A percentile compares a stretch with the other conserved stretches of the same genome.
phyloP scores from a whole-genome alignment of 1,140 invertebrate genomes.

The Riptortus pedestris region DNA sequence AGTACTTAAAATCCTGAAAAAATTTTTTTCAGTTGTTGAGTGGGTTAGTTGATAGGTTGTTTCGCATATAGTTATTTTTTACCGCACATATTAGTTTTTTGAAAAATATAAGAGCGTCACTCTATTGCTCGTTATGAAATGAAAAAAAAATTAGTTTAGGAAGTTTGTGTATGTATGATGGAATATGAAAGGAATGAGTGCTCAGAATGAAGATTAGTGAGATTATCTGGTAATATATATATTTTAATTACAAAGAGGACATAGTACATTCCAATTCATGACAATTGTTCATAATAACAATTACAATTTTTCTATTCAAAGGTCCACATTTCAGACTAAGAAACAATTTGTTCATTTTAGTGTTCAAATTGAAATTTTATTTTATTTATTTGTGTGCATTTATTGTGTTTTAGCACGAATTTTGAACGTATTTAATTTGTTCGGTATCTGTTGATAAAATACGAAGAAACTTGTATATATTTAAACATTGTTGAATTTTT shows the following conservation, averaged over 20 bases:
- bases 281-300: background rate
- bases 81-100: conserved; percentile 18
- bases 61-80: conserved; percentile 25
- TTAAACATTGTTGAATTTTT: background rate
- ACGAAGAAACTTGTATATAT: conserved; percentile 1
- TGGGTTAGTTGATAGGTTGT: conserved; percentile 16
- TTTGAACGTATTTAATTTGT: conserved; percentile 20
- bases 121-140: conserved; percentile 16
- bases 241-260: conserved; percentile 10
- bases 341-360: too few species aligned
- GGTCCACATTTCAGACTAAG: too few species aligned
- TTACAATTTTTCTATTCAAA: conserved; percentile 10
- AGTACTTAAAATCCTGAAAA: conserved; percentile 5
- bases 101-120: conserved; percentile 19
- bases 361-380: background rate
- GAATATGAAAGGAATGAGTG: conserved; percentile 4
- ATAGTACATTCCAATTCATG: conserved; percentile 15
- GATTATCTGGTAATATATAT: conserved; percentile 16
- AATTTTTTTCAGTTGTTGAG: conserved; percentile 17
- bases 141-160: conserved; percentile 8
- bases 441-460: background rate
- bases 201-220: conserved; percentile 8
- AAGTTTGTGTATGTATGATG: conserved; percentile 8
- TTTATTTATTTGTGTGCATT: conserved; percentile 15
- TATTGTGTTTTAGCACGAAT: conserved; percentile 13